Base-by-base conservation (phyloP, 53 echinoderm and acorn worm genomes). In the Astropecten irregularis region DNA sequence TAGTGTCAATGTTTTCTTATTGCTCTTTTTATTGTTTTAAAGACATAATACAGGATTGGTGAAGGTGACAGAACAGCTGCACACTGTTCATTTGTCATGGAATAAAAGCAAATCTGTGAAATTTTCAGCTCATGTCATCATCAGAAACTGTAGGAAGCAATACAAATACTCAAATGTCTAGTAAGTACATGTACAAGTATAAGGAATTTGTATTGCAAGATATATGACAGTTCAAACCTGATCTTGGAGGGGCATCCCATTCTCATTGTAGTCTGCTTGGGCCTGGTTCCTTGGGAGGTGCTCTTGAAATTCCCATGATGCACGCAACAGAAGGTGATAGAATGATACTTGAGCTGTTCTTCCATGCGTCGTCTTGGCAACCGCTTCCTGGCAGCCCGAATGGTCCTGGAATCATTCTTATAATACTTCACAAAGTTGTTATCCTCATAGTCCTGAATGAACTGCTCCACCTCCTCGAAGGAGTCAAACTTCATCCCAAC, bases 301-400 rank as follows among this genome's bases (percentile, higher is more conserved):
- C 9, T 66, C 9, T n/a, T 9, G 36, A 20, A 37, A 34, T 66
- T 32, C 11, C 66, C 66, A 7, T 66, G 66, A 22, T 66, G 66
- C 19, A 66, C 21, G 66, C 66, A 66, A 11, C 37, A 34, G 66
- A 35, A 66, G 19, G 66, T 66, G 35, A 66, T 11, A 5, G 66
- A 19, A 22, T 66, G 36, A 22, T 66, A 66, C 36, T 38, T 35
- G 0, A 66, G 18, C 20, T 22, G 33, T 16, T 36, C 37, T 6
- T 66, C 36, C n/a, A 66, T 34, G 20, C n/a, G 36, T 9, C 66
- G 35, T 10, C 21, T 66, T 0, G 66, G 66, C 18, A 66, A 21
- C 10, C 66, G 33, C 9, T 36, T 66, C 40, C 66, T 35, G 9
- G 66, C 33, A 1, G n/a, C 20, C 18, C 21, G 35, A 7, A 66